phyloP scores from a whole-genome alignment of 2,888 invertebrate genomes.

The Scotopteryx bipunctaria region DNA sequence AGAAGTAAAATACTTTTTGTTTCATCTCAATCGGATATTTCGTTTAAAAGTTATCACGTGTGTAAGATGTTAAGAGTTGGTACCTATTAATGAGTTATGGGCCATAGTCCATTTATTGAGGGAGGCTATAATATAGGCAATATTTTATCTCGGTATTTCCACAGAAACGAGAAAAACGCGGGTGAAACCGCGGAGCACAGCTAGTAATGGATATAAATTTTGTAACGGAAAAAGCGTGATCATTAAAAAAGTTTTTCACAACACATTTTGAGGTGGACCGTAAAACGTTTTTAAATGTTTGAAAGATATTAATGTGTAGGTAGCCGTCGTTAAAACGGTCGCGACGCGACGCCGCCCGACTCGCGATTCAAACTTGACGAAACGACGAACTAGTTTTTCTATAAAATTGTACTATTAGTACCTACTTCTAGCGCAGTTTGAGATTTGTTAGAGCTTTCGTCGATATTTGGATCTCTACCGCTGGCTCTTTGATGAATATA shows the following conservation, averaged over 20 bases:
- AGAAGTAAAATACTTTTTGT: too few relatives aligned
- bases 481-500: too few relatives aligned
- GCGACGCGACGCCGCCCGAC: constrained; percentile 20
- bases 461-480: constrained; percentile 1
- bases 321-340: constrained; percentile 25
- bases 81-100: too few relatives aligned
- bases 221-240: constrained; percentile 19
- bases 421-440: constrained; percentile 7
- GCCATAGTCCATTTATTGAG: too few relatives aligned
- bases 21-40: too few relatives aligned
- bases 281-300: constrained; percentile 32
- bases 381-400: constrained; percentile 20
- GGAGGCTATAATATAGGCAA: too few relatives aligned
- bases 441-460: constrained; percentile 14
- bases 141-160: too few relatives aligned
- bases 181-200: too few relatives aligned
- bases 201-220: too few relatives aligned
- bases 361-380: constrained; percentile 23
- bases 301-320: constrained; percentile 28
- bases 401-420: constrained; percentile 23
- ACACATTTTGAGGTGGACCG: constrained; percentile 26
- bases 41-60: too few relatives aligned
- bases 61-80: too few relatives aligned
- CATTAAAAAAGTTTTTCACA: constrained; percentile 30
- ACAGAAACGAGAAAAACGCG: too few relatives aligned